phyloP scores from a whole-genome alignment of 2,888 invertebrate genomes.

The Leptopilina syphax region DNA sequence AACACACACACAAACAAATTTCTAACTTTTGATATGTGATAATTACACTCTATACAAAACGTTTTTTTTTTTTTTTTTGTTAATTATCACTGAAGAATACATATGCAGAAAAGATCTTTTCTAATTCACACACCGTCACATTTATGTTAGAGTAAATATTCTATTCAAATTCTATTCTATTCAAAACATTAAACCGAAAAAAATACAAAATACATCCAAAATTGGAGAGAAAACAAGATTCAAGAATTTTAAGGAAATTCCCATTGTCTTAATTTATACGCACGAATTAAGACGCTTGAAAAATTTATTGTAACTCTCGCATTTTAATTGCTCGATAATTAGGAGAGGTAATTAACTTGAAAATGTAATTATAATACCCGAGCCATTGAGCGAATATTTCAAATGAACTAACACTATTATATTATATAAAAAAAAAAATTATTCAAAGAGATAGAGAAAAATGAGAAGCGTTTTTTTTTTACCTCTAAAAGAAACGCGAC shows the following conservation, averaged over 20 bases:
- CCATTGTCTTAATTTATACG: slow-evolving; percentile 21
- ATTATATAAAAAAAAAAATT: neutral
- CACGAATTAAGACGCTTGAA: too few species aligned
- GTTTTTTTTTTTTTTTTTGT: neutral
- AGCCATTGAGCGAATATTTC: slow-evolving; percentile 11
- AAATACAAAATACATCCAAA: neutral
- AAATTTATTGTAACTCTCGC: neutral
- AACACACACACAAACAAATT: too few species aligned
- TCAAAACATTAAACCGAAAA: neutral
- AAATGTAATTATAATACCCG: slow-evolving; percentile 6
- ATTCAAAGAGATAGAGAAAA: neutral
- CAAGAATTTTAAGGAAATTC: slow-evolving; percentile 1
- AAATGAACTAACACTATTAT: neutral
- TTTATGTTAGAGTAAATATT: neutral
- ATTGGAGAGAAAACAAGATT: slow-evolving; percentile 25
- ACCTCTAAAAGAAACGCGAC: neutral
- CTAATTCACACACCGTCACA: slow-evolving; percentile 2
- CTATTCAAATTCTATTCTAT: neutral
- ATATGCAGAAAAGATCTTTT: neutral
- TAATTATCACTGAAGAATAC: neutral
- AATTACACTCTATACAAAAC: neutral
- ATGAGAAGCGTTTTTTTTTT: neutral
- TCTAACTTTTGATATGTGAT: neutral
- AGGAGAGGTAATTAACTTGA: slow-evolving; percentile 14
- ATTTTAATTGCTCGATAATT: slow-evolving; percentile 24